Conservation (phyloP, 2,888 invertebrate species). For the Dicyrtomina minuta region DNA sequence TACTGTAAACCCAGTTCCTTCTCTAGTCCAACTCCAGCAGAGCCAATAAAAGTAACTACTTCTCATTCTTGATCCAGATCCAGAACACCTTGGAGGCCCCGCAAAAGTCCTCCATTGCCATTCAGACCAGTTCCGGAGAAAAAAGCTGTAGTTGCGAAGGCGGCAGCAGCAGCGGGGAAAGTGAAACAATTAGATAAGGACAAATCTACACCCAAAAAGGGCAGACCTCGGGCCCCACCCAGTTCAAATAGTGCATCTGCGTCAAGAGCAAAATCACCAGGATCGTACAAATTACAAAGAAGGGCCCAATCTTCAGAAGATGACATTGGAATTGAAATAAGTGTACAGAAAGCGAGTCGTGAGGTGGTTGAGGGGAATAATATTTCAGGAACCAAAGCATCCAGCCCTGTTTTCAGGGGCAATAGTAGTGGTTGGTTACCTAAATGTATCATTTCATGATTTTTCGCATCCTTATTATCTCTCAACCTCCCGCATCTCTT, state of each 20-base stretch:
- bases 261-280: constrained; percentile 9
- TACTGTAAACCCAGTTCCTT: no score
- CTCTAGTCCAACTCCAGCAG: no score
- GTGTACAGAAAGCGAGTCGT: background rate
- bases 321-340: constrained; percentile 14
- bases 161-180: constrained; percentile 4
- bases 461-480: background rate
- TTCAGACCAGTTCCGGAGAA: background rate
- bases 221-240: background rate
- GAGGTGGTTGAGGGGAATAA: background rate
- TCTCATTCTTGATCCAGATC: constrained; percentile 45
- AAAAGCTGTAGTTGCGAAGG: constrained; percentile 15
- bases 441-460: constrained; percentile 29
- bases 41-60: no score
- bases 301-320: constrained; percentile 11
- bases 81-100: constrained; percentile 42
- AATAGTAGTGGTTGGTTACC: constrained; percentile 29
- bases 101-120: constrained; percentile 1
- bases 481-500: background rate
- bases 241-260: no score
- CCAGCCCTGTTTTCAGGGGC: background rate
- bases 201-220: background rate
- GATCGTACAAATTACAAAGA: constrained; percentile 21
- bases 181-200: constrained; percentile 23
- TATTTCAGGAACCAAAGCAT: background rate